Evolutionary conservation across 2,113 vertebrate species (phyloP).

Genomic region (Pseudopipra pipra): DNA sequence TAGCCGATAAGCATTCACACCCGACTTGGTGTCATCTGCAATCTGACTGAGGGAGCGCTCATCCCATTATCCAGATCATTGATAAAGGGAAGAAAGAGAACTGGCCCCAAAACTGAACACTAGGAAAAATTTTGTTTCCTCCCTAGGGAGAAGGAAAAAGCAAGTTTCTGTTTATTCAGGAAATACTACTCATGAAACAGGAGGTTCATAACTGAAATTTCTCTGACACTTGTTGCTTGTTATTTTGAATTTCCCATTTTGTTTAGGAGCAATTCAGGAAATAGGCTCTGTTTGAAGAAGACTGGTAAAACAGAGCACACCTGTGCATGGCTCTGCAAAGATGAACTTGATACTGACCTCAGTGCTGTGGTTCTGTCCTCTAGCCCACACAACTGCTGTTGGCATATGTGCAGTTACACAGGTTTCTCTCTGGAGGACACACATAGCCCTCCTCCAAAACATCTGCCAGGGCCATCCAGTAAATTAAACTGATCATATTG

Average conservation of each 20-base stretch:
- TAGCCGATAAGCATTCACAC: background rate
- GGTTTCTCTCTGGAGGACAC: background rate
- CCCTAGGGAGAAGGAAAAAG: background rate
- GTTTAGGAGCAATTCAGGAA: background rate
- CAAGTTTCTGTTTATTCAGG: background rate
- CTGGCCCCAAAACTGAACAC: fast-evolving
- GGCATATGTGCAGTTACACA: background rate
- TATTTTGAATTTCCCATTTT: background rate
- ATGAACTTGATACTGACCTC: background rate
- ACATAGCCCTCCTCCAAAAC: background rate
- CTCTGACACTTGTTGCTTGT: background rate
- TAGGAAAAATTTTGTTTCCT: background rate
- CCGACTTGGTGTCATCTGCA: fast-evolving
- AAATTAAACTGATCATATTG: background rate
- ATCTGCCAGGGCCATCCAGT: background rate
- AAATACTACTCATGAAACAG: background rate
- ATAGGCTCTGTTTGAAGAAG: background rate
- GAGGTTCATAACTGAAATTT: background rate
- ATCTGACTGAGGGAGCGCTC: background rate
- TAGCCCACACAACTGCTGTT: fast-evolving
- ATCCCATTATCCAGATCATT: fast-evolving
- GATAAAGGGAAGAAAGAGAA: background rate
- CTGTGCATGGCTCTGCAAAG: background rate
- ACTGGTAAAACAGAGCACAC: background rate
- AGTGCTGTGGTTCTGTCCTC: fast-evolving